These are phyloP conservation scores for Limnothrissa miodon DNA, from an alignment of 2,113 vertebrate species.

Conservation along the genomic window DNA sequence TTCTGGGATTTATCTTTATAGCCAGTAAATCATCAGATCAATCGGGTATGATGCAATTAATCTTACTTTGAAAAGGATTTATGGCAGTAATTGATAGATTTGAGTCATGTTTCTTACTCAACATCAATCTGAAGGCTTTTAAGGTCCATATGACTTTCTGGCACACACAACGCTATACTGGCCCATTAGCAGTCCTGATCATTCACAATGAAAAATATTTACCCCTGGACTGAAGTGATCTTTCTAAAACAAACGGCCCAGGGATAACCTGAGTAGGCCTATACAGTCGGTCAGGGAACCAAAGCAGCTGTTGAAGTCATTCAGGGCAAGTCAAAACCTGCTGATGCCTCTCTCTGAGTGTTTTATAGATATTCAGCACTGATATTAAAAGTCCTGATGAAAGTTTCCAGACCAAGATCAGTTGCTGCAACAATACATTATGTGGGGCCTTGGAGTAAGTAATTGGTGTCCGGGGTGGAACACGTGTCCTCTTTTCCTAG, in stretches of 20 bases:
- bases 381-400: conserved; percentile 32
- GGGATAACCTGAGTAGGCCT: background rate
- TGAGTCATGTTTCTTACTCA: conserved; percentile 7
- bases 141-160: background rate
- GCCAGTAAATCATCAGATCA: background rate
- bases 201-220: conserved; percentile 5
- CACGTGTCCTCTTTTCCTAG: conserved; percentile 1
- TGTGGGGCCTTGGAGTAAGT: conserved; percentile 14
- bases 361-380: conserved; percentile 11
- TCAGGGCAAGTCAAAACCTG: background rate
- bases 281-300: background rate
- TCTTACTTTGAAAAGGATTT: background rate
- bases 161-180: background rate
- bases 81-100: background rate
- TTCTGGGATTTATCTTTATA: background rate
- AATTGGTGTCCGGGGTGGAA: conserved; percentile 1
- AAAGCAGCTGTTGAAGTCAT: conserved; percentile 7
- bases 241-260: conserved; percentile 7
- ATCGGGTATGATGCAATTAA: background rate
- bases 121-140: conserved; percentile 10
- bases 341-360: conserved; percentile 1
- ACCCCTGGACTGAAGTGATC: conserved; percentile 11
- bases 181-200: background rate
- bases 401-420: conserved; percentile 32
- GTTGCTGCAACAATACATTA: background rate